These are phyloP conservation scores for Scomber colias DNA, from an alignment of 2,113 vertebrate species.

Conservation along the genomic window DNA sequence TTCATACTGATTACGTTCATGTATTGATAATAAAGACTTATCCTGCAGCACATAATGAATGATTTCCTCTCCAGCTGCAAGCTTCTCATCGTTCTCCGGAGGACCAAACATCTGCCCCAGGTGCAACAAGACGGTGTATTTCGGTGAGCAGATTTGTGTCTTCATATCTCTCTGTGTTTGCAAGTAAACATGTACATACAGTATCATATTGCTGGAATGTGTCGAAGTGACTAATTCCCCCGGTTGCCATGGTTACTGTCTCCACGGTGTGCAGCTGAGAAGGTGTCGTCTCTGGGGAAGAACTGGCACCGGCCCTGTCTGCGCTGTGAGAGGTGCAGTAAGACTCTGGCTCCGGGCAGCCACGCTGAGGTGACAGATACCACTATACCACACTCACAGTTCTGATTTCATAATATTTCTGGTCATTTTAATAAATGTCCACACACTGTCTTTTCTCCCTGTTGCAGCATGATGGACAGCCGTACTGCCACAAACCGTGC, in stretches of 20 bases:
- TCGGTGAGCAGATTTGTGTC: slow-evolving; percentile 82
- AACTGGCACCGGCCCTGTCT: slow-evolving; percentile 97
- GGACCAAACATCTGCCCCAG: slow-evolving; percentile 92
- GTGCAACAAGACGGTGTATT: slow-evolving; percentile 96
- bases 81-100: slow-evolving; percentile 94
- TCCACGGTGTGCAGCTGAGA: slow-evolving; percentile 86
- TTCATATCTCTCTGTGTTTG: not conserved
- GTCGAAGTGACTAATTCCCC: not conserved
- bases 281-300: slow-evolving; percentile 95
- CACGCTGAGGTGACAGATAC: slow-evolving; percentile 89
- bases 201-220: not conserved
- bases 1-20: too few species aligned
- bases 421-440: too few species aligned
- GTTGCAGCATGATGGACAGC: slow-evolving; percentile 92
- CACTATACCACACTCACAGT: not conserved
- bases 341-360: slow-evolving; percentile 91
- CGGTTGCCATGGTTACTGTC: slow-evolving; percentile 45
- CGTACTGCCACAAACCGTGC: slow-evolving; percentile 97
- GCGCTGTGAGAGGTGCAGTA: slow-evolving; percentile 93
- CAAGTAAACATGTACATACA: not conserved
- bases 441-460: not conserved
- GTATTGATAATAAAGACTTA: too few species aligned
- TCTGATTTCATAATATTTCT: too few species aligned
- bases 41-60: too few species aligned
- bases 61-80: slow-evolving; percentile 85